Evolutionary conservation across 2,888 invertebrate genomes (phyloP), one percentile per base, ranked within the genome.

Genomic region (Mylabris sibirica): DNA sequence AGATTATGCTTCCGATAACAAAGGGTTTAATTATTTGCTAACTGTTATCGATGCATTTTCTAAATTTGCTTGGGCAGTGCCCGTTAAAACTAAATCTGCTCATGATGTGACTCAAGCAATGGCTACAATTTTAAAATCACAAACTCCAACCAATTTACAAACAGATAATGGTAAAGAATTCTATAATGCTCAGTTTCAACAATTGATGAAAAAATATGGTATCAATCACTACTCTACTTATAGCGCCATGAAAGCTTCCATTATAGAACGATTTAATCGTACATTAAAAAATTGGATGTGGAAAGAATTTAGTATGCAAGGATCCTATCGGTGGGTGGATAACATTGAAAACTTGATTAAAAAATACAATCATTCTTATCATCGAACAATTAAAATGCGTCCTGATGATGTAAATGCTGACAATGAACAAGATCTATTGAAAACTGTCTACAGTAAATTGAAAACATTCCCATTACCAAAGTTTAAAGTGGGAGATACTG

Each of bases 41-140:
- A 78, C 80, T n/a, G 76, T 82, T 17, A 85, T 83, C 57, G 82
- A 85, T 75, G 73, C 75, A 34, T 84, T 83, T 75, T 83, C 82
- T 3, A 85, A 85, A 76, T 85, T 74, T 76, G 78, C 81, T 5
- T 85, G 81, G 81, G 78, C 77, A 41, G 65, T 74, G 59, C 79
- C 82, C 4, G 49, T 83, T 8, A 84, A 83, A 75, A 76, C 70
- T 14, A 83, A 83, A 77, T 75, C 65, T 63, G 80, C 69, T 22
- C 64, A 69, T 59, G 78, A 80, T 66, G 78, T 82, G 9, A 70
- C 72, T 14, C 53, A 66, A 30, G 77, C 71, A 26, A 74, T 79
- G 72, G 59, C 65, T 38, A 65, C 70, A 41, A 59, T 67, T 63
- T 44, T 67, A 49, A 44, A 38, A 53, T 64, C 63, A 26, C 57